These are phyloP conservation scores for Pelecanus crispus DNA, from an alignment of 2,113 vertebrate genomes.

Conservation along the genomic window DNA sequence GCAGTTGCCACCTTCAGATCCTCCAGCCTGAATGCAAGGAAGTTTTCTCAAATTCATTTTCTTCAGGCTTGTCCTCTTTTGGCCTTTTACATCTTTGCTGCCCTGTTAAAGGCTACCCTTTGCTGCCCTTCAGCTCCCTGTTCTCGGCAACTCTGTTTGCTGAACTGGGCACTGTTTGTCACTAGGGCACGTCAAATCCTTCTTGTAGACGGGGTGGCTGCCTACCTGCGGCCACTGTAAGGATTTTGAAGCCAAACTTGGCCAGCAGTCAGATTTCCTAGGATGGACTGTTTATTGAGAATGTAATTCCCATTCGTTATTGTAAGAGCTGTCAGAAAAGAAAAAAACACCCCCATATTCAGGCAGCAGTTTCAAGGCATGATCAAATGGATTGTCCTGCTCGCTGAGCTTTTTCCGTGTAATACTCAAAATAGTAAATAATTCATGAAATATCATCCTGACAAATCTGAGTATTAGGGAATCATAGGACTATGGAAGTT, in stretches of 20 bases:
- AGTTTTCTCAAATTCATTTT: not conserved
- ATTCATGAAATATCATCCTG: not conserved
- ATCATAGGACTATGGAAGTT: not conserved
- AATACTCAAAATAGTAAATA: not conserved
- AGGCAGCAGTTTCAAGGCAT: not conserved
- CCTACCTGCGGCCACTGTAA: not conserved
- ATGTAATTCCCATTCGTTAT: not conserved
- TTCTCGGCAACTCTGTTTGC: not conserved
- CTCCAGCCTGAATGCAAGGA: not conserved
- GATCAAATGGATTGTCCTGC: not conserved
- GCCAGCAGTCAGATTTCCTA: not conserved
- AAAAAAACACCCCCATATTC: not conserved
- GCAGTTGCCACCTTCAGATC: not conserved
- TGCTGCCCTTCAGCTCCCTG: not conserved
- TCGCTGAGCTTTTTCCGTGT: not conserved
- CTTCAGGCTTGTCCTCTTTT: not conserved
- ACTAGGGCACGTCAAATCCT: not conserved
- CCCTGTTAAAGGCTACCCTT: not conserved
- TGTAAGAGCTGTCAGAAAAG: not conserved
- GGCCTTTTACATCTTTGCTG: not conserved
- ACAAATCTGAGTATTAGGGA: not conserved
- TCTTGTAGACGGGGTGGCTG: accelerated
- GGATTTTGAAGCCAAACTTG: not conserved
- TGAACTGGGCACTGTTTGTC: not conserved
- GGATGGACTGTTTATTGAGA: not conserved